Evolutionary conservation across 2,113 vertebrate genomes (phyloP).

Genomic region (Siniperca chuatsi): DNA sequence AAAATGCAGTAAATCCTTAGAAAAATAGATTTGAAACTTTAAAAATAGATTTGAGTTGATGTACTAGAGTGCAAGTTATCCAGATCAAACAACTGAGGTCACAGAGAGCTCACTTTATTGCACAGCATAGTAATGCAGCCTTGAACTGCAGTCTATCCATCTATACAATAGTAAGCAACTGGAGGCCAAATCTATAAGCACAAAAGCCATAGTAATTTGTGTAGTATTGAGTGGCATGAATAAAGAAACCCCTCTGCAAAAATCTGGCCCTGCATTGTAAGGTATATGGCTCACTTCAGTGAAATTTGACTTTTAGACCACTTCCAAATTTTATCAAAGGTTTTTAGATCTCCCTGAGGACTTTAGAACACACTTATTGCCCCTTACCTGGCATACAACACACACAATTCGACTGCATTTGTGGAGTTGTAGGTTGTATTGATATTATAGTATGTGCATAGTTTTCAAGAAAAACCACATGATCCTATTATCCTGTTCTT

Average conservation of each 20-base stretch:
- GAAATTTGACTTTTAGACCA: not conserved
- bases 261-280: not conserved
- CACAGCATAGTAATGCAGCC: not conserved
- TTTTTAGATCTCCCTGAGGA: not conserved
- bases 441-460: conserved; percentile 14
- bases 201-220: conserved; percentile 5
- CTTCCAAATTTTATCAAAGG: not conserved
- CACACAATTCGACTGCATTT: conserved; percentile 28
- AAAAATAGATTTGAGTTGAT: conserved; percentile 13
- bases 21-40: not conserved
- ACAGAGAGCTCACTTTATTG: conserved; percentile 22
- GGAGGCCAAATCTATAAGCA: not conserved
- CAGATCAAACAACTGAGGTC: conserved; percentile 2
- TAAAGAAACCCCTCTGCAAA: not conserved
- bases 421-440: not conserved
- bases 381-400: conserved; percentile 5
- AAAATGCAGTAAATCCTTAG: not conserved
- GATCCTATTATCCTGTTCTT: conserved; percentile 19
- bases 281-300: not conserved
- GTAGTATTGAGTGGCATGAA: conserved; percentile 3
- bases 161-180: not conserved
- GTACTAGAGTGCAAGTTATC: not conserved
- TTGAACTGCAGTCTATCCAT: conserved; percentile 8
- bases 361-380: not conserved
- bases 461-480: not conserved